Conservation (phyloP, 2,888 invertebrate genomes). For the Caenorhabditis japonica region DNA sequence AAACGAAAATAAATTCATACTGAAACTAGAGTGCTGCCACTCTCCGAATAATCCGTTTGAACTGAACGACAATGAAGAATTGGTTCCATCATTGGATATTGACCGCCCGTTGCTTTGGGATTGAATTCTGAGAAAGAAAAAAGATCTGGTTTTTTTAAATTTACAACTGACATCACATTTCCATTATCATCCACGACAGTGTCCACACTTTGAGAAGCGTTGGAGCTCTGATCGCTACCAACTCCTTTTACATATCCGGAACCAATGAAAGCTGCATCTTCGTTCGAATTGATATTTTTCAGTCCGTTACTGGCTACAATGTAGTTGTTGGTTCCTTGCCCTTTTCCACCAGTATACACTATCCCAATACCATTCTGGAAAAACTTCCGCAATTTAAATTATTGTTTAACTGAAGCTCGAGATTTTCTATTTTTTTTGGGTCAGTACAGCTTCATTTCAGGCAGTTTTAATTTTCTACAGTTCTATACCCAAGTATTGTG, state of each 20-base stretch:
- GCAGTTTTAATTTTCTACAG: too few relatives aligned
- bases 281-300: slow-evolving; percentile 60
- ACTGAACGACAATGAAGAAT: slow-evolving; percentile 53
- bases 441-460: too few relatives aligned
- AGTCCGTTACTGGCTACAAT: slow-evolving; percentile 64
- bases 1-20: slow-evolving; percentile 11
- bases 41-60: slow-evolving; percentile 51
- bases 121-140: slow-evolving; percentile 33
- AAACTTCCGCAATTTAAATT: background rate
- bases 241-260: slow-evolving; percentile 57
- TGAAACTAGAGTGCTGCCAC: slow-evolving; percentile 49
- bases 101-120: slow-evolving; percentile 57
- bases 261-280: slow-evolving; percentile 65
- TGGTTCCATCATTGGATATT: slow-evolving; percentile 45
- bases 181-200: slow-evolving; percentile 60
- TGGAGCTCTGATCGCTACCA: slow-evolving; percentile 59
- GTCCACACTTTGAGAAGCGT: slow-evolving; percentile 58
- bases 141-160: background rate
- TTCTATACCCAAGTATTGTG: too few relatives aligned
- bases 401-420: too few relatives aligned
- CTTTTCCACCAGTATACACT: slow-evolving; percentile 50
- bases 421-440: too few relatives aligned
- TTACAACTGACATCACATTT: slow-evolving; percentile 25
- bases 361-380: slow-evolving; percentile 50
- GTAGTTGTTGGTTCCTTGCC: slow-evolving; percentile 56